phyloP scores from a whole-genome alignment of 2,113 vertebrate genomes.

The Brachyhypopomus occidentalis region DNA sequence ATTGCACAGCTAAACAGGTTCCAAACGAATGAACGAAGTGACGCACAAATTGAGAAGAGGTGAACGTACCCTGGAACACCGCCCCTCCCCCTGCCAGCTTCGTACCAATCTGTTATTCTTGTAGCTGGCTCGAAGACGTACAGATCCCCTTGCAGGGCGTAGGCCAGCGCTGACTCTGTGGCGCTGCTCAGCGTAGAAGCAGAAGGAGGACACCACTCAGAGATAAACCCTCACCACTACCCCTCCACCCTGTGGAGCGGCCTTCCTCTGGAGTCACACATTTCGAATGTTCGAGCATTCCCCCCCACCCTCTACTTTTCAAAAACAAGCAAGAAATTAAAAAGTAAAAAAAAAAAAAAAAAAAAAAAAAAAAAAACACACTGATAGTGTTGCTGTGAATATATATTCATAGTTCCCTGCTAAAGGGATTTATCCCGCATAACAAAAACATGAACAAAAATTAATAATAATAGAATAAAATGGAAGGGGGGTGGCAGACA shows the following conservation, averaged over 20 bases:
- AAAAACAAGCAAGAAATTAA: slow-evolving; percentile 34
- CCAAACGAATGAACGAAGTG: slow-evolving; percentile 59
- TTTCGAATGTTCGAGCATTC: slow-evolving; percentile 69
- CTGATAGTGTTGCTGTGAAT: slow-evolving; percentile 47
- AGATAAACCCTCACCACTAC: neutral
- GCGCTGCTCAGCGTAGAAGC: neutral
- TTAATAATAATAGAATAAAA: slow-evolving; percentile 51
- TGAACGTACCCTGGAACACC: slow-evolving; percentile 65
- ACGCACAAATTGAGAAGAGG: slow-evolving; percentile 60
- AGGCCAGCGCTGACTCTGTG: neutral
- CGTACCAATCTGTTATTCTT: slow-evolving; percentile 54
- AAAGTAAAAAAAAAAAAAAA: slow-evolving; percentile 35
- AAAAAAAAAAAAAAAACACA: slow-evolving; percentile 28
- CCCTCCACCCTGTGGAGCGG: no score
- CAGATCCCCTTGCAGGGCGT: no score
- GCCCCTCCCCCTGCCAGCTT: slow-evolving; percentile 41
- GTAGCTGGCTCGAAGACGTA: no score
- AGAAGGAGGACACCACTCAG: neutral
- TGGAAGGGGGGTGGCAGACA: neutral
- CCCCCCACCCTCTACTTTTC: slow-evolving; percentile 34
- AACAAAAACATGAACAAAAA: slow-evolving; percentile 42
- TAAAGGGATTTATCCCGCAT: slow-evolving; percentile 5
- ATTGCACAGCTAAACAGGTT: slow-evolving; percentile 59
- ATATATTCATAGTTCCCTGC: slow-evolving; percentile 43
- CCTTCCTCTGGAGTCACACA: neutral